Base-by-base conservation (phyloP, 2,888 invertebrate species). In the Drosophila kokeensis region DNA sequence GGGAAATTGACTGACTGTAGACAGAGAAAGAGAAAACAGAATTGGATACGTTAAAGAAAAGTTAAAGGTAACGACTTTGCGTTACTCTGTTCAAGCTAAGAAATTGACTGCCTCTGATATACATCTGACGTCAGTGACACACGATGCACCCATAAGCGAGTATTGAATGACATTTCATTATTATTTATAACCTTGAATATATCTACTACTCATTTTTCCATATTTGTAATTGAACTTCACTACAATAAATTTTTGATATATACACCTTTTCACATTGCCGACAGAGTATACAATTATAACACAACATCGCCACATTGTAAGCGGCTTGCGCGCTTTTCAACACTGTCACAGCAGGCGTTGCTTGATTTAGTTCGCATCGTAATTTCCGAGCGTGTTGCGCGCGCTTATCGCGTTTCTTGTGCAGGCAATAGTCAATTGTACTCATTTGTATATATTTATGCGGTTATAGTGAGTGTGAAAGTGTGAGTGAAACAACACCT, bases 271-370 rank as follows among this genome's bases (percentile, higher is more conserved):
- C 21, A 3, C 10, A n/a, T 57, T 40, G 5, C 8, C 5, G 15
- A 30, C 57, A 29, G 40, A 10, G 29, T 29, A 40, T 40, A 42
- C 34, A 69, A 57, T 55, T 65, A 40, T 52, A 59, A 2, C 10
- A 54, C 18, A 45, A 24, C 4, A 8, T 59, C 27, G 30, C 24
- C 32, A 53, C 21, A 30, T 24, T 11, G 15, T 6, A 38, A 48
- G 34, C 38, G 38, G 27, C 0, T 24, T 40, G 15, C 24, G 21
- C 49, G 55, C 52, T 76, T 53, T 42, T 13, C 52, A 76, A 60
- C 79, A 76, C 79, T 78, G 48, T 1, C 32, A 10, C 11, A 21
- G 30, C 42, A 40, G 45, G 27, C 58, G 32, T 48, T 29, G 38
- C 11, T 13, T 55, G 21, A 24, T 34, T 60, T 38, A 71, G 72